Percentiles rank a stretch among this genome's conserved stretches.
Conservation (phyloP, 2,797 vertebrate genomes). For the Sardinella longiceps region DNA sequence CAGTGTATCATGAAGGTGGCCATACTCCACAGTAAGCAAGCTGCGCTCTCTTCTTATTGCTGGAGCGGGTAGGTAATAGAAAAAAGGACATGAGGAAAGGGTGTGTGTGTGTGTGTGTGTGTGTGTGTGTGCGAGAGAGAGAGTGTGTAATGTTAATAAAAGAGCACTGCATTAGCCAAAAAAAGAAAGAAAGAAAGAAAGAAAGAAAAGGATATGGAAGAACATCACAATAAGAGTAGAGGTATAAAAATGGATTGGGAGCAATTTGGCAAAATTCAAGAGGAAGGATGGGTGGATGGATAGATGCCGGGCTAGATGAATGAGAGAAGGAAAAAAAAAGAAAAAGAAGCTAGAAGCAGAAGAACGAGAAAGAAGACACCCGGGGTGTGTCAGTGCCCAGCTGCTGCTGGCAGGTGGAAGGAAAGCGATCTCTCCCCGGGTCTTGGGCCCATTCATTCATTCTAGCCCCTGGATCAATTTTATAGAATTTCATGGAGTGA, state of each 20-base stretch:
- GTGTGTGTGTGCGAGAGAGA: not conserved
- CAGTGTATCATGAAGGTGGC: not conserved
- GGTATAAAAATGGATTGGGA: not conserved
- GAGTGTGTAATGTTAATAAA: not conserved
- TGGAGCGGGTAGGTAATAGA: not conserved
- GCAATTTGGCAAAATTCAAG: not conserved
- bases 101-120: not conserved
- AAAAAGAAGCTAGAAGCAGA: not conserved
- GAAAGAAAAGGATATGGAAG: not conserved
- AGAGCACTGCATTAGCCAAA: not conserved
- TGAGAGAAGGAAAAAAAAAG: too few relatives aligned
- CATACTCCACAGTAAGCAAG: not conserved
- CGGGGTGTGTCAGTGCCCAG: constrained; percentile 15
- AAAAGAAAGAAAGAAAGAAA: not conserved
- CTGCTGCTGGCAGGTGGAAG: not conserved
- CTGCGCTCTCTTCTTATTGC: not conserved
- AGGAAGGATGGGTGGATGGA: not conserved
- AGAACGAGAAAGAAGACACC: constrained; percentile 25
- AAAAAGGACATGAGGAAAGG: not conserved
- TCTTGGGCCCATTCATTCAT: constrained; percentile 37
- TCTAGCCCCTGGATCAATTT: constrained; percentile 42
- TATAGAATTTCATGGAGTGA: constrained; percentile 46
- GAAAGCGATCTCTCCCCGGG: constrained; percentile 35
- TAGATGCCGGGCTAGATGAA: not conserved
- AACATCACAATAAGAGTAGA: not conserved